Base-by-base conservation (phyloP, 2,797 vertebrate species). In the Adrianichthys oophorus region DNA sequence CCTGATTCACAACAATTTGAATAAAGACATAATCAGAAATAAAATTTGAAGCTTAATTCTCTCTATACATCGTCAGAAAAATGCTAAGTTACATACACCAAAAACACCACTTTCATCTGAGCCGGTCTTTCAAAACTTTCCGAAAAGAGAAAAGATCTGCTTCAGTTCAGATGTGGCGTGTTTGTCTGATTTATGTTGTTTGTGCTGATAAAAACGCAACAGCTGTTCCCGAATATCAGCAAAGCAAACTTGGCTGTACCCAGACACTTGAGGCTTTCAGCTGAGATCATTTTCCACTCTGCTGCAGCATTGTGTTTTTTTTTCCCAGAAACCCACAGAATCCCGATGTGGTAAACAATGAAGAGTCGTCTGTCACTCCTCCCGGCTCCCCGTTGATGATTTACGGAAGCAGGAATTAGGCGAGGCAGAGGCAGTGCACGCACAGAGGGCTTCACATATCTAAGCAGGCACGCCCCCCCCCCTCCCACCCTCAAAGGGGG, bases 391-490 rank as follows among this genome's bases (percentile, higher is more conserved):
- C 67, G 29, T 48, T n/a, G 4, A 18, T 63, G 59, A 70, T 73
- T 71, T 37, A 65, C 69, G 66, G 56, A 75, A 74, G 81, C 69
- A 76, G 64, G 79, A 88, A 88, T 85, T 56, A 85, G 87, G 83
- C 26, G 71, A 81, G 62, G 65, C 52, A 24, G 72, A 70, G 72
- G 64, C 47, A 53, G 58, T 52, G 54, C 21, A 67, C 58, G 69
- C 62, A 59, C 40, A 40, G 62, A 72, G 41, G 72, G 64, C 65
- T 46, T 55, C 48, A n/a, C 15, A 18, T 37, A 48, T 63, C 41
- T n/a, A 49, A 48, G 16, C 52, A 14, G 48, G 29, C 32, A 56
- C 23, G 24, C 19, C 17, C 52, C 72, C 14, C 68, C 42, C 50
- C 32, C 74, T 70, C 75, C 73, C 64, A 15, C 65, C 70, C 83